Conservation (phyloP, 2,113 vertebrate species). For the Hyaena hyaena region DNA sequence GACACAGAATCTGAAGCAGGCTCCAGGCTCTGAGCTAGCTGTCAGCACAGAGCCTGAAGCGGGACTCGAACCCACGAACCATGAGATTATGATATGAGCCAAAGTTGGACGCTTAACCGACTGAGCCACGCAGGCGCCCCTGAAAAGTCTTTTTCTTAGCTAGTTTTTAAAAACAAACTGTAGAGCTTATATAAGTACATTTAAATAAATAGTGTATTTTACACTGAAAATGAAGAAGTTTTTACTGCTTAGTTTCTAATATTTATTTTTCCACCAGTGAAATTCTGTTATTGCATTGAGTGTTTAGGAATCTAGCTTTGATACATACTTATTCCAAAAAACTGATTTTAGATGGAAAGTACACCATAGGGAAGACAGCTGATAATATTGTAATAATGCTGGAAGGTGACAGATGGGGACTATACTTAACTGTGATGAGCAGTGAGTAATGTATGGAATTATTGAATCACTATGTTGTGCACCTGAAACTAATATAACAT, state of each 20-base stretch:
- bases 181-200: background rate
- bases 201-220: conserved; percentile 9
- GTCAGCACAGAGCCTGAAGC: too few species aligned
- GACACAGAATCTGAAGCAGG: too few species aligned
- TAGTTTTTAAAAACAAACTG: background rate
- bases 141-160: background rate
- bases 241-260: background rate
- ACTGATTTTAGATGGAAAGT: background rate
- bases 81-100: too few species aligned
- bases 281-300: background rate
- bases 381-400: background rate
- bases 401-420: background rate
- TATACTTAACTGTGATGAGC: background rate
- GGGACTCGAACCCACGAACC: too few species aligned
- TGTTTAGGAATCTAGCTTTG: background rate
- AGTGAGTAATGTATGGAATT: background rate
- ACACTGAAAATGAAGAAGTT: background rate
- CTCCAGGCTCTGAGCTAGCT: too few species aligned
- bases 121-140: background rate
- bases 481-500: background rate
- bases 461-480: background rate
- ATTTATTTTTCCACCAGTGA: background rate
- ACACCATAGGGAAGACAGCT: background rate
- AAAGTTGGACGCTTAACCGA: too few species aligned
- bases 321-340: background rate